Base-by-base conservation (phyloP, 2,113 vertebrate species). In the Hydropotes inermis region DNA sequence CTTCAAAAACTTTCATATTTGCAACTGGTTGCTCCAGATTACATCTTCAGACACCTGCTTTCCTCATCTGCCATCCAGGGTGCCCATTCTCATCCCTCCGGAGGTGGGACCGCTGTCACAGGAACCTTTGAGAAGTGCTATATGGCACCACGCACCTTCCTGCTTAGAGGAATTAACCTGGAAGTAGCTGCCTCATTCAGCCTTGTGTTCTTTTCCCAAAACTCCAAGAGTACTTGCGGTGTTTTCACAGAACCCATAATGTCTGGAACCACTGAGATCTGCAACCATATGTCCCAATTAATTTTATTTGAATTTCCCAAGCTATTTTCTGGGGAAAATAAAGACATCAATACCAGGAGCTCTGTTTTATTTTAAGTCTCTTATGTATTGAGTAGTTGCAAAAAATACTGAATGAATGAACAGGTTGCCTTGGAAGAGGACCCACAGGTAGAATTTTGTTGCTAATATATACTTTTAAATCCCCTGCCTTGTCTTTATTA, bases 241-340 rank as follows among this genome's bases (percentile, higher is more conserved):
- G 14, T 97, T 94, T 93, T 84, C 30, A 7, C 12, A 67, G 64
- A 78, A 6, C 39, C 12, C 55, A 14, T 23, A 57, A 84, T 60
- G 21, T 54, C 78, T 61, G 50, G 28, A 21, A 12, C 43, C 78
- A 50, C 57, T 36, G 17, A 36, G 55, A 94, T 74, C 61, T 43
- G 19, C 23, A 84, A 45, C 30, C 39, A 16, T 54, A 33, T 47
- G 45, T 87, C 79, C 54, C 76, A 70, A 74, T 86, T 87, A 84
- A 94, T 61, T 81, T 96, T 91, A 50, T 74, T 25, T 78, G 50
- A 81, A 61, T 91, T 97, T 94, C 28, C 95, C 52, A 58, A 97
- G 45, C 14, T 76, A 27, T 9, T 87, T 85, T 39, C 55, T 58
- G 28, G 70, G 55, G 67, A 36, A 76, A 86, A 86, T 43, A 88